Percentiles rank a stretch among this genome's conserved stretches.
These are phyloP conservation scores for Cephalopterus ornatus DNA, from an alignment of 2,113 vertebrate genomes.

Conservation along the genomic window DNA sequence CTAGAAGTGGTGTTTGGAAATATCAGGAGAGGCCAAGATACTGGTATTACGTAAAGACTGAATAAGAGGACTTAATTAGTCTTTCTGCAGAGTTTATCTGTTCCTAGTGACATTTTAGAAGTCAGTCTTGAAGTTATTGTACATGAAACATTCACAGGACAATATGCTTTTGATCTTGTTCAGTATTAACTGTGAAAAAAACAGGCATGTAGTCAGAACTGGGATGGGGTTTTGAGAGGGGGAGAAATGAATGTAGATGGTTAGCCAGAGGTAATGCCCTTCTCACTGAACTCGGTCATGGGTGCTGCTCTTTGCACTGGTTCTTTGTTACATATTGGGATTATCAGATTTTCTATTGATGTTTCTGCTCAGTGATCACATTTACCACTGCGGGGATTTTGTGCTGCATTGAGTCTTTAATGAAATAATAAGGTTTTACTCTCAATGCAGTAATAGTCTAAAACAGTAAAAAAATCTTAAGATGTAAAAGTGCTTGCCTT, in stretches of 20 bases:
- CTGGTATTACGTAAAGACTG: not conserved
- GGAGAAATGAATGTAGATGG: not conserved
- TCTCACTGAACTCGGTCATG: not conserved
- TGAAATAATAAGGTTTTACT: not conserved
- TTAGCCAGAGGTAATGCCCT: not conserved
- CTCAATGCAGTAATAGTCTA: not conserved
- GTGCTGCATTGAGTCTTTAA: not conserved
- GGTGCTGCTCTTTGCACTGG: not conserved
- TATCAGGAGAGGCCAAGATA: not conserved
- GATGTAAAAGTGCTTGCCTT: not conserved
- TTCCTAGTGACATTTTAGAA: not conserved
- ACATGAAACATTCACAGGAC: accelerated
- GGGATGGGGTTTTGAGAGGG: not conserved
- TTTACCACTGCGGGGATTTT: not conserved
- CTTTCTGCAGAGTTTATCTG: not conserved
- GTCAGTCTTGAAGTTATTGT: not conserved
- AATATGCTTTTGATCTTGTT: not conserved
- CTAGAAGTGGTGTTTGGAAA: not conserved
- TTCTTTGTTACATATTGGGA: accelerated
- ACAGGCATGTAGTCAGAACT: not conserved
- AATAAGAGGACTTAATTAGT: not conserved
- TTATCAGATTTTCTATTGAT: not conserved
- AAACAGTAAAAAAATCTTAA: not conserved
- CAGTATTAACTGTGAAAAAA: not conserved
- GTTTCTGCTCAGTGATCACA: not conserved